Conservation (phyloP, 2,888 invertebrate species). For the Meganola albula region DNA sequence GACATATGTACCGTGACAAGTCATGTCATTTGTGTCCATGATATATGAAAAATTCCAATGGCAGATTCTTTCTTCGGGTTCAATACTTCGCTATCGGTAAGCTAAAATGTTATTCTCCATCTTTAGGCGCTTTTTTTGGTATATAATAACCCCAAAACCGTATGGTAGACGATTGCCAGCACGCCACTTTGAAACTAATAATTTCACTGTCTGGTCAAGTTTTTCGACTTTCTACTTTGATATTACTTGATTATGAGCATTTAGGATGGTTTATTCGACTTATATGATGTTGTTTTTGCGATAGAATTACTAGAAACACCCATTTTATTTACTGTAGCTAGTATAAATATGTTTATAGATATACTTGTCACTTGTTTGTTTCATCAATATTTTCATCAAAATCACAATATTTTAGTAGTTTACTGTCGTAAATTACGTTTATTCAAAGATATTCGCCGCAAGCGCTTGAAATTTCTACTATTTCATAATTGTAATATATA, state of each 20-base stretch:
- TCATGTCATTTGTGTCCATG: slow-evolving; percentile 81
- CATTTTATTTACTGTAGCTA: slow-evolving; percentile 15
- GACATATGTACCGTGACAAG: slow-evolving; percentile 79
- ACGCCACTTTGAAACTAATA: slow-evolving; percentile 38
- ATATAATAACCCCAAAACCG: slow-evolving; percentile 34
- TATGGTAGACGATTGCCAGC: slow-evolving; percentile 47
- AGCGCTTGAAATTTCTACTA: slow-evolving; percentile 26
- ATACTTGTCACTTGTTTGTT: slow-evolving; percentile 36
- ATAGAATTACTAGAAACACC: no score
- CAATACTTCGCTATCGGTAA: slow-evolving; percentile 87
- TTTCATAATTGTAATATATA: no score
- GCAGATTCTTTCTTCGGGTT: slow-evolving; percentile 93
- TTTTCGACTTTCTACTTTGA: slow-evolving; percentile 23
- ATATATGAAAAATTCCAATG: slow-evolving; percentile 82
- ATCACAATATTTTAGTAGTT: slow-evolving; percentile 20
- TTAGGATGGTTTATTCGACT: no score
- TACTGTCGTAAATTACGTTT: slow-evolving; percentile 14
- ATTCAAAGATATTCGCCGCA: slow-evolving; percentile 9
- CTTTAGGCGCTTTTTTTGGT: slow-evolving; percentile 27
- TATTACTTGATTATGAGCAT: slow-evolving; percentile 13
- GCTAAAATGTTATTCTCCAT: slow-evolving; percentile 47
- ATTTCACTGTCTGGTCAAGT: slow-evolving; percentile 19
- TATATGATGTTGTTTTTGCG: no score
- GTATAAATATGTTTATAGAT: slow-evolving; percentile 20
- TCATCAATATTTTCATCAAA: slow-evolving; percentile 26